Evolutionary conservation across 2,113 vertebrate species (phyloP), one percentile per base, ranked within the genome.

Genomic region (Macquaria ambigua): DNA sequence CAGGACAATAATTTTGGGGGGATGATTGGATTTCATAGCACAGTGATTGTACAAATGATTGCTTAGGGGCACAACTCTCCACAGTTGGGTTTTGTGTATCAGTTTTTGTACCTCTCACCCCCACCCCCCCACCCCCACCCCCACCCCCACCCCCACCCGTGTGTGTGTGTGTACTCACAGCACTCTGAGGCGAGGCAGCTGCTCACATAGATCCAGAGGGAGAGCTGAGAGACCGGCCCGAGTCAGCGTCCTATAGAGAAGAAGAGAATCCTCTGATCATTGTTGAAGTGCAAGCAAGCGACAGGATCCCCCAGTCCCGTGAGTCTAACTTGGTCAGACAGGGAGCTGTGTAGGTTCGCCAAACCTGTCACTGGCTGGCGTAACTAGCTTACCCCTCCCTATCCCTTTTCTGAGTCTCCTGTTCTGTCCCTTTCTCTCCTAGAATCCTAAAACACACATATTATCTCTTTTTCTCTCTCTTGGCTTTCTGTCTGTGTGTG

Each of bases 141-240:
- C 48, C 43, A 10, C 10, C 10, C 1, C 48, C 48, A n/a, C n/a
- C n/a, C n/a, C 15, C 48, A 4, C 5, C n/a, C n/a, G n/a, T n/a
- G 11, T 10, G 3, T 89, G 77, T 83, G 52, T 81, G 74, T 91
- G 71, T 88, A 98, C 98, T 98, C 92, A 99, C 98, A 99, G 95
- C 78, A 98, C 92, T 91, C 95, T 97, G 81, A 99, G 97, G 88
- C 92, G 95, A 93, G 97, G 97, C 84, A 99, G 95, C 94, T 98
- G 97, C 86, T 98, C 97, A 90, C 98, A 99, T 90, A 98, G 96
- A 78, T 96, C 96, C 16, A 92, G 90, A 79, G 98, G 98, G 77
- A 99, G 97, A 70, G 94, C 93, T 75, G 83, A 96, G 89, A 99
- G 97, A 73, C 98, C 97, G 21, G 97, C 97, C 0, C 95, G 86